Percentiles rank a stretch among this genome's conserved stretches.
phyloP scores from a whole-genome alignment of 2,113 vertebrate species.

The Gavialis gangeticus region DNA sequence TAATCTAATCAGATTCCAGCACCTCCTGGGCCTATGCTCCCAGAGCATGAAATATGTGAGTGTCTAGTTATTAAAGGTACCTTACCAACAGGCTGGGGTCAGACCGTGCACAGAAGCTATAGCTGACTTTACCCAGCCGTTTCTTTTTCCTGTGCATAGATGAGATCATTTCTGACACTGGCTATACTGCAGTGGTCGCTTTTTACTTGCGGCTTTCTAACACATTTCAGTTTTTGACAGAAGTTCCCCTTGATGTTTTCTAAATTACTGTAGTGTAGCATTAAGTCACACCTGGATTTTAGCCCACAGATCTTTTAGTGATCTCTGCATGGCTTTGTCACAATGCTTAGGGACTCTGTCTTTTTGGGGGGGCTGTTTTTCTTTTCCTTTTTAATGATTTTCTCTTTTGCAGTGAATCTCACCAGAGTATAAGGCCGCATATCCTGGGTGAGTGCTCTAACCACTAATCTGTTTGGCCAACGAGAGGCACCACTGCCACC shows the following conservation, averaged over 20 bases:
- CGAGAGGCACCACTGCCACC: too few relatives aligned
- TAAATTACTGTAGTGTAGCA: not conserved
- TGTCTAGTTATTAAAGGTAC: not conserved
- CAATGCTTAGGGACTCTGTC: not conserved
- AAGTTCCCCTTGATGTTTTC: not conserved
- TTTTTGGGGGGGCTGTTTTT: not conserved
- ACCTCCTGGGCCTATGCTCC: not conserved
- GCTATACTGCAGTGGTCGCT: not conserved
- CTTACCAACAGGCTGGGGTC: not conserved
- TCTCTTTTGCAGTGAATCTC: not conserved
- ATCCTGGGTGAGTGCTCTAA: not conserved
- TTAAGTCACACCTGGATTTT: not conserved
- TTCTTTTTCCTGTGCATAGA: rapidly evolving
- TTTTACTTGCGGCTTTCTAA: not conserved
- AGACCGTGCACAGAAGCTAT: not conserved
- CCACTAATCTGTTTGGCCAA: too few relatives aligned
- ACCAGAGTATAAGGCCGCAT: not conserved
- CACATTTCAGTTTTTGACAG: not conserved
- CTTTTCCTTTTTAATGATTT: not conserved
- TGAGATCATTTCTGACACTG: not conserved
- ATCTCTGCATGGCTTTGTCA: not conserved
- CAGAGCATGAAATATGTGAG: not conserved
- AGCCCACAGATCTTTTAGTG: not conserved
- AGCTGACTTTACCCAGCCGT: rapidly evolving
- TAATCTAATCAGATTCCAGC: not conserved